phyloP scores from a whole-genome alignment of 1,140 invertebrate species.

The Druon quercuslanigerum region DNA sequence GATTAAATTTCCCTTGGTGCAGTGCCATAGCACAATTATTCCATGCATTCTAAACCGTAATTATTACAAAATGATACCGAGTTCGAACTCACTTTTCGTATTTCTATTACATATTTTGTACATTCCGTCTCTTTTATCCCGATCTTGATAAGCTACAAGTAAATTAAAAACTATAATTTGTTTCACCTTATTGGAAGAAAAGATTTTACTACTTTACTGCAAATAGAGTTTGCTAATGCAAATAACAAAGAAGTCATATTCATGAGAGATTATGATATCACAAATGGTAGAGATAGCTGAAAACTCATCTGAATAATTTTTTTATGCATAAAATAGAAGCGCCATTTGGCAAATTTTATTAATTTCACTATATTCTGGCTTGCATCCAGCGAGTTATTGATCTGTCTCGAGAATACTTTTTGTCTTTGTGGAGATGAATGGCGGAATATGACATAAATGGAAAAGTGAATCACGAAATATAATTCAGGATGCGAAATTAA shows the following conservation, averaged over 20 bases:
- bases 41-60: conserved; percentile 20
- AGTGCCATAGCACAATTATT: conserved; percentile 6
- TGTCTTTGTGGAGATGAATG: neutral
- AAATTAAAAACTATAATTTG: too few species aligned
- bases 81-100: neutral
- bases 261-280: conserved; percentile 55
- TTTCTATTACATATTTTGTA: neutral
- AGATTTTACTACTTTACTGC: too few species aligned
- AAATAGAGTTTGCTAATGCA: too few species aligned
- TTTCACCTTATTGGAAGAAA: too few species aligned
- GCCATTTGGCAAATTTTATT: conserved; percentile 67
- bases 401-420: conserved; percentile 1
- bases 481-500: neutral
- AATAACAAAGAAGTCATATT: neutral
- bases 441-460: conserved; percentile 37
- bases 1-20: conserved; percentile 1
- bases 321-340: conserved; percentile 43
- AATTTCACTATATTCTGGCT: conserved; percentile 67
- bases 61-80: neutral
- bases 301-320: conserved; percentile 59
- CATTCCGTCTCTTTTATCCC: neutral
- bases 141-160: neutral
- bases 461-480: neutral
- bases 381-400: conserved; percentile 51
- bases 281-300: conserved; percentile 56